Percentiles rank a stretch among this genome's conserved stretches.
Conservation (phyloP, 2,113 vertebrate genomes). For the Apodemus speciosus region DNA sequence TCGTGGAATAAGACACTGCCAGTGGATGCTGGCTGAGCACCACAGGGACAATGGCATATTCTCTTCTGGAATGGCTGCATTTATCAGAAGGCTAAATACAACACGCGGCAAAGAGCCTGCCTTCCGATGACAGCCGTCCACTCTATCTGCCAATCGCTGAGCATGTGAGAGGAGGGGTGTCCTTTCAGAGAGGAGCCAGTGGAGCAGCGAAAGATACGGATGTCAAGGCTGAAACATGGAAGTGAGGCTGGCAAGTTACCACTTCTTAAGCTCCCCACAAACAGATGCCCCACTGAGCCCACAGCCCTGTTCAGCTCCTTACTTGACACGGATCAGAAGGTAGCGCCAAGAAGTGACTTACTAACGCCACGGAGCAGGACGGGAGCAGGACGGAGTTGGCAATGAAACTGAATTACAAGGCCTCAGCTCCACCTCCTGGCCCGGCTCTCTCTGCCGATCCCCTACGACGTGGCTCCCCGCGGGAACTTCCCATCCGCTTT, state of each 20-base stretch:
- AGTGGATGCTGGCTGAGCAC: background rate
- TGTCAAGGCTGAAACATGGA: background rate
- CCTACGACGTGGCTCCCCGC: rapidly evolving
- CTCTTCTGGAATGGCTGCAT: background rate
- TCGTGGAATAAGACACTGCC: background rate
- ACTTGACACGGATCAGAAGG: rapidly evolving
- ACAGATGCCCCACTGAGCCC: rapidly evolving
- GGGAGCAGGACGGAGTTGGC: rapidly evolving
- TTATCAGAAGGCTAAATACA: background rate
- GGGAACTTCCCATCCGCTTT: rapidly evolving
- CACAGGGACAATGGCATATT: background rate
- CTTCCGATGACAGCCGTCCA: background rate
- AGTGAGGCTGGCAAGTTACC: rapidly evolving
- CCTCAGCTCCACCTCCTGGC: rapidly evolving
- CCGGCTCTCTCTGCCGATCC: rapidly evolving
- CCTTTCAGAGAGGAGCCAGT: background rate
- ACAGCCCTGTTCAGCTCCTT: rapidly evolving
- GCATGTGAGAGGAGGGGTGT: rapidly evolving
- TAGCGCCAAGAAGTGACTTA: background rate
- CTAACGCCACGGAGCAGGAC: background rate
- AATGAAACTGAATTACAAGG: background rate
- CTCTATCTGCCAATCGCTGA: background rate
- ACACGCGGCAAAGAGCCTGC: background rate
- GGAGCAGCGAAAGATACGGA: background rate
- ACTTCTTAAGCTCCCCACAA: too few species aligned